phyloP scores from a whole-genome alignment of 2,113 vertebrate genomes.

The Halichoeres trimaculatus region DNA sequence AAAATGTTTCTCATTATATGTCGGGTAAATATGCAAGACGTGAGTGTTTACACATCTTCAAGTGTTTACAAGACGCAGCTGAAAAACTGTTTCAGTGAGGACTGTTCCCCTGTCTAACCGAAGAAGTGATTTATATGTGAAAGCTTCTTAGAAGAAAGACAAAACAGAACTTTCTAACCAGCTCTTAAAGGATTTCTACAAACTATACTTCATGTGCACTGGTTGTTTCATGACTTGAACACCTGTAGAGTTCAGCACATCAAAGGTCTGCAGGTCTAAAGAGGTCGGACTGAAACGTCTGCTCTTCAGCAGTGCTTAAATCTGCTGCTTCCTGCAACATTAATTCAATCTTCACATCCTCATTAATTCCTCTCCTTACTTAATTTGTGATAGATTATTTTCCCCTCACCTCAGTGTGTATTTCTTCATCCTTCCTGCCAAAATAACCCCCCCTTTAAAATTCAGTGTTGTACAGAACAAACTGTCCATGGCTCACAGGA shows the following conservation, averaged over 20 bases:
- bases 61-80: neutral
- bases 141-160: neutral
- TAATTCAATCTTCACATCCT: neutral
- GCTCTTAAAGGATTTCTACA: too few species aligned
- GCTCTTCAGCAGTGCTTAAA: too few species aligned
- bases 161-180: neutral
- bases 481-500: constrained; percentile 2
- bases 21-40: neutral
- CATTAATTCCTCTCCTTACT: neutral
- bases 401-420: neutral
- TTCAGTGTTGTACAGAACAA: neutral
- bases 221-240: neutral
- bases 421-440: constrained; percentile 1
- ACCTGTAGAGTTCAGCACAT: neutral
- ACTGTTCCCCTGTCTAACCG: too few species aligned
- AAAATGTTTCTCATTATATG: neutral
- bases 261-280: neutral
- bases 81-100: too few species aligned
- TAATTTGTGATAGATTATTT: neutral
- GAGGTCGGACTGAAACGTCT: neutral
- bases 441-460: neutral
- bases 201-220: neutral
- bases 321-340: neutral
- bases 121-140: too few species aligned
- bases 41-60: neutral